Percentiles rank a stretch among this genome's conserved stretches.
Evolutionary conservation across 2,888 invertebrate species (phyloP).

Genomic region (Proisotoma minuta): DNA sequence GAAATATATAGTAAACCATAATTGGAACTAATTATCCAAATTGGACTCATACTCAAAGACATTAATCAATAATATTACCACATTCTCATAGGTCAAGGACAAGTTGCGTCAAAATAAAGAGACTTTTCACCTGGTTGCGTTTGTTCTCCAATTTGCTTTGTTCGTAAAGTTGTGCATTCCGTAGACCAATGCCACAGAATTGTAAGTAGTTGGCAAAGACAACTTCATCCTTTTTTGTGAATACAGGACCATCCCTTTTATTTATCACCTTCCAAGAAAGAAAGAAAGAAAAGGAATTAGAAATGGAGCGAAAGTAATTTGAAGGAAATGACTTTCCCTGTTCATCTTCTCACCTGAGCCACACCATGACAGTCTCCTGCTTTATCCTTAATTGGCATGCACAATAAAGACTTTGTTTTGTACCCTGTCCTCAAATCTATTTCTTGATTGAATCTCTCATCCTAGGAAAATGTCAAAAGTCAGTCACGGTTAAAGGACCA

Average conservation of each 20-base stretch:
- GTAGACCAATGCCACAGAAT: constrained; percentile 91
- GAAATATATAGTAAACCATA: not conserved
- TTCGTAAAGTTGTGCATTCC: constrained; percentile 94
- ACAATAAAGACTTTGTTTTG: constrained; percentile 82
- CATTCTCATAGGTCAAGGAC: no score
- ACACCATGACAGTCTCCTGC: constrained; percentile 94
- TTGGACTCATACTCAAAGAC: no score
- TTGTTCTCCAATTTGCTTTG: constrained; percentile 91
- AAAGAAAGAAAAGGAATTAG: not conserved
- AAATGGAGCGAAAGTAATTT: constrained; percentile 1
- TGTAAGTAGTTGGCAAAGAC: constrained; percentile 88
- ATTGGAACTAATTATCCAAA: not conserved
- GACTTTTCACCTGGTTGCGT: constrained; percentile 80
- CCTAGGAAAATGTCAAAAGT: constrained; percentile 56
- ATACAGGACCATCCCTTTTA: constrained; percentile 77
- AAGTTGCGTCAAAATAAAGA: no score
- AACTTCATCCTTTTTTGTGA: constrained; percentile 81
- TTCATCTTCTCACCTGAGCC: constrained; percentile 73
- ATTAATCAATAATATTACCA: no score
- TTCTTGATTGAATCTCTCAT: constrained; percentile 85
- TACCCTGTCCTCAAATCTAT: constrained; percentile 91
- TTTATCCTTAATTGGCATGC: constrained; percentile 93
- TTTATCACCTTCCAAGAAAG: constrained; percentile 67
- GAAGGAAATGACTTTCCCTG: not conserved
- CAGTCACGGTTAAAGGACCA: no score